These are phyloP conservation scores for Hydropsyche betteni DNA, from an alignment of 2,888 invertebrate species.

Conservation along the genomic window DNA sequence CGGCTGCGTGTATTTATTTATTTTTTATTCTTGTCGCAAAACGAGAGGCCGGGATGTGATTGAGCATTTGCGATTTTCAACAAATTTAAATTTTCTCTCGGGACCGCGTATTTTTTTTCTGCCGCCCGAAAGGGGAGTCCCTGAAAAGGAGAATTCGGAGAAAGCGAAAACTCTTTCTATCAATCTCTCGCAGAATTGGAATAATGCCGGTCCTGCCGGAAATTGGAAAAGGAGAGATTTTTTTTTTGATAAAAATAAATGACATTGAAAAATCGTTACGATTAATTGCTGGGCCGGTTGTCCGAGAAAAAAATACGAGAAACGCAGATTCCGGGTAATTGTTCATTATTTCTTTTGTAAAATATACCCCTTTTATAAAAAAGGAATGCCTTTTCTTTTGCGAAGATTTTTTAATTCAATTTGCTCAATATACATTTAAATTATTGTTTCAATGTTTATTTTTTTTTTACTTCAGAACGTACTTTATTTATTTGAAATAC, in stretches of 20 bases:
- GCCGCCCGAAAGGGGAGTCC: background rate
- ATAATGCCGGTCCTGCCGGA: conserved; percentile 27
- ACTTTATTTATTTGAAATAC: no score
- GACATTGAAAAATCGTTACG: conserved; percentile 31
- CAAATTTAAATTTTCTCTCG: conserved; percentile 29
- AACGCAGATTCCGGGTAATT: conserved; percentile 28
- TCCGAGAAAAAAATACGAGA: background rate
- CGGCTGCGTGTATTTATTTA: background rate
- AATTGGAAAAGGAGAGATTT: conserved; percentile 22
- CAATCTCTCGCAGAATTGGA: conserved; percentile 25
- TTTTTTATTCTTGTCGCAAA: background rate
- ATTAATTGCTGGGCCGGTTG: conserved; percentile 25
- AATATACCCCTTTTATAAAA: conserved; percentile 11
- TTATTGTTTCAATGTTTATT: no score
- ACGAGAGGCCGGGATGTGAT: background rate
- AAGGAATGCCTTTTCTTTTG: background rate
- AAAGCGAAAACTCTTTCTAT: conserved; percentile 29
- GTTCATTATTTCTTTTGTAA: conserved; percentile 29
- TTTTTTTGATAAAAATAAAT: conserved; percentile 35
- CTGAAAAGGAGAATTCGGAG: background rate
- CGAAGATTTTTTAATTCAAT: no score
- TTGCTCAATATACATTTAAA: no score
- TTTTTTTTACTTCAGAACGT: no score
- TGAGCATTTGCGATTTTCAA: conserved; percentile 14
- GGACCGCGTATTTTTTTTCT: background rate